Percentiles rank a stretch among this genome's conserved stretches.
Conservation (phyloP, 2,888 invertebrate species). For the Lithophane semibrunnea region DNA sequence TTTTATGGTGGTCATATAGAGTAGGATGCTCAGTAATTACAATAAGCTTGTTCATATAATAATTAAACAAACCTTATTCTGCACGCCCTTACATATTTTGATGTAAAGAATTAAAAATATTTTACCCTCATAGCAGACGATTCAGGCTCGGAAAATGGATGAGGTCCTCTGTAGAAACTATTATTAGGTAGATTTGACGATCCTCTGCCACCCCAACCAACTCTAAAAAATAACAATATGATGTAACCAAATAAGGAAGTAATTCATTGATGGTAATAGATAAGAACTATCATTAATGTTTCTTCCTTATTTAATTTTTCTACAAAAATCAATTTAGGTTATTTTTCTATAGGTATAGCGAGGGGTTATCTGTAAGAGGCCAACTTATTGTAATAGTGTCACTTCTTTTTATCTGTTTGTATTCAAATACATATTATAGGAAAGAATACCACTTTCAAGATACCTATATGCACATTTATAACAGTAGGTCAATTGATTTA, state of each 20-base stretch:
- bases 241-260: neutral
- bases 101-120: slow-evolving; percentile 1
- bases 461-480: neutral
- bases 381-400: neutral
- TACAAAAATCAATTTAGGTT: too few relatives aligned
- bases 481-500: slow-evolving; percentile 52
- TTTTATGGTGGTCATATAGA: neutral
- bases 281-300: neutral
- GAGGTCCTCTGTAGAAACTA: slow-evolving; percentile 80
- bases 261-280: neutral
- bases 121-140: slow-evolving; percentile 81
- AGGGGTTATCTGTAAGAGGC: neutral
- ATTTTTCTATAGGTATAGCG: neutral
- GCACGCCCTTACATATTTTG: neutral
- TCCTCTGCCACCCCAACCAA: slow-evolving; percentile 82
- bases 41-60: neutral
- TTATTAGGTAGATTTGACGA: slow-evolving; percentile 80
- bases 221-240: slow-evolving; percentile 66
- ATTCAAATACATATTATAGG: neutral
- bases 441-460: neutral
- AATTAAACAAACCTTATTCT: neutral
- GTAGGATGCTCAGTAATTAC: neutral
- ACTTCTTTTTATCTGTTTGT: neutral
- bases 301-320: neutral
- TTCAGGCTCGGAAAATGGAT: slow-evolving; percentile 85